Evolutionary conservation across 2,113 vertebrate genomes (phyloP), one percentile per base, ranked within the genome.

Genomic region (Dicerorhinus sumatrensis): DNA sequence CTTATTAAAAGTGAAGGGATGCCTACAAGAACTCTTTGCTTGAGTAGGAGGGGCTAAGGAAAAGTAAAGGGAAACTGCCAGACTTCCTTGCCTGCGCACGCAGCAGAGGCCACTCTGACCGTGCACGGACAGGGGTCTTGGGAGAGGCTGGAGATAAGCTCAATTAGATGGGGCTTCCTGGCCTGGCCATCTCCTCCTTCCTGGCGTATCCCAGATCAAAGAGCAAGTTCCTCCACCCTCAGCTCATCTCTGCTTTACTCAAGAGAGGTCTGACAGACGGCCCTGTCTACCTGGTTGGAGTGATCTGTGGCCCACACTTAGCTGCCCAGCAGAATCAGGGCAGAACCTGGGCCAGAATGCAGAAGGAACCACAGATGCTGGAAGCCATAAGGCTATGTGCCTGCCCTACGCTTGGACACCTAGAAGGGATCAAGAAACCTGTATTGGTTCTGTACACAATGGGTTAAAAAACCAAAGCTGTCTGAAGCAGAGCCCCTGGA

Each of bases 1-100:
- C 75, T 54, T 46, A 42, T 75, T 88, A 6, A 88, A 80, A 93
- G 25, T 27, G 69, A 96, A 93, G 63, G 56, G 21, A 96, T 18
- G 6, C 11, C 33, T 56, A 27, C 1, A 83, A 58, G 51, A 88
- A 92, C 48, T 63, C 87, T 73, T 85, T 67, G 54, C 77, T 86
- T 16, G 39, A 73, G 63, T 51, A 29, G 6, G 46, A 84, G 70
- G 36, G 8, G 14, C 17, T 36, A 67, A 60, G n/a, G 62, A 36
- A 82, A 79, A 89, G 29, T 42, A 36, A 58, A 54, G 9, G 27
- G 25, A 51, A 86, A 36, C 33, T 60, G 25, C 42, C 67, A 91
- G 89, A 42, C 8, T 31, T 63, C n/a, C 23, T 42, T 48, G 46
- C 17, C 88, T 69, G 54, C 51, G 72, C 48, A 83, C 0, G 17